These are phyloP conservation scores for Dicyrtoma fusca DNA, from an alignment of 2,888 invertebrate species.

Conservation along the genomic window DNA sequence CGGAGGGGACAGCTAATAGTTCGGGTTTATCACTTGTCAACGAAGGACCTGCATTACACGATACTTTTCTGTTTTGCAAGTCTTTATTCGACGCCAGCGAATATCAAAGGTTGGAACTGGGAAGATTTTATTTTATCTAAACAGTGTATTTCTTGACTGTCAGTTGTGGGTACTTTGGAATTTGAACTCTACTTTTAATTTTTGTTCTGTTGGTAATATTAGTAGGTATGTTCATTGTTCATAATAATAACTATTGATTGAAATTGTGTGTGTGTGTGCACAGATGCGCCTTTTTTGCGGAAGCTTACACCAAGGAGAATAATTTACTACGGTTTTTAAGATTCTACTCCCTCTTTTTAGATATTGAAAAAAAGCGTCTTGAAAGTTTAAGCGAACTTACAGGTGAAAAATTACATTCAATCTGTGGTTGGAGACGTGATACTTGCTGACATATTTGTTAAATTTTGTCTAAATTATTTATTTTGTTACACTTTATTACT, in stretches of 20 bases:
- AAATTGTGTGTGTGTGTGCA: too few relatives aligned
- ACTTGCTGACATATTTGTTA: not conserved
- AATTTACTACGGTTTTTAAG: slow-evolving; percentile 79
- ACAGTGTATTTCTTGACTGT: not conserved
- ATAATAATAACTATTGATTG: not conserved
- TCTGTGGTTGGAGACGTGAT: not conserved
- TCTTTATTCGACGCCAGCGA: slow-evolving; percentile 89
- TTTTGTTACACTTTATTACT: too few relatives aligned
- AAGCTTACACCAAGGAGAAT: slow-evolving; percentile 66
- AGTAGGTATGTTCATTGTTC: not conserved
- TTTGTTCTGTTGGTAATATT: not conserved
- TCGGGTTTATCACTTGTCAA: slow-evolving; percentile 52
- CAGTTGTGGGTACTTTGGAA: not conserved
- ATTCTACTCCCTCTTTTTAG: slow-evolving; percentile 83
- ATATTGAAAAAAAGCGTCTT: slow-evolving; percentile 84
- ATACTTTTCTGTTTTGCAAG: slow-evolving; percentile 77
- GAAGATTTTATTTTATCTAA: slow-evolving; percentile 37
- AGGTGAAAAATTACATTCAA: slow-evolving; percentile 59
- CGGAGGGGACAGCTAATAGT: slow-evolving; percentile 40
- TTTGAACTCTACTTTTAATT: too few relatives aligned
- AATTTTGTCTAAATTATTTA: not conserved
- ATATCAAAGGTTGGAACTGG: slow-evolving; percentile 68
- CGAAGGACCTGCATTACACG: slow-evolving; percentile 66
- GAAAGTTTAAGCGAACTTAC: slow-evolving; percentile 75
- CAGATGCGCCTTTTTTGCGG: slow-evolving; percentile 77